Base-by-base conservation (phyloP, 2,113 vertebrate species). In the Corythaixoides concolor region DNA sequence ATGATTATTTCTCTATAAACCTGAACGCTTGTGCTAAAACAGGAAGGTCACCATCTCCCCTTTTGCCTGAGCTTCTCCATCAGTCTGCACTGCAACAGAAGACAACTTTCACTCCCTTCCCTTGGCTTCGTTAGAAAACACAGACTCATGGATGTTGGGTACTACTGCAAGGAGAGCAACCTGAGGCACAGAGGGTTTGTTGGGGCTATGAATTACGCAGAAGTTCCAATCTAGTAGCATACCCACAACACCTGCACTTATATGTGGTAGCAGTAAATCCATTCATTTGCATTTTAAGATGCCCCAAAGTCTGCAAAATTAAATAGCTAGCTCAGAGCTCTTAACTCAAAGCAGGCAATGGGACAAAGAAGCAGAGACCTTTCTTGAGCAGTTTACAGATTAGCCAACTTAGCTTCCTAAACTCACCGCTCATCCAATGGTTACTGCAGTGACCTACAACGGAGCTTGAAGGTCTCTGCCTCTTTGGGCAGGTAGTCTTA, bases 1-100 rank as follows among this genome's bases (percentile, higher is more conserved):
- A 79, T 39, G 45, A 88, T 60, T 60, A 53, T 68, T 92, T 45
- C 74, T 37, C 77, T 49, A 68, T 35, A 73, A 95, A 94, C 55
- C 80, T 47, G 24, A 89, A 78, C 0, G 1, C n/a, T 68, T 3
- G 0, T 7, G 74, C 74, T 66, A 49, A 49, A 77, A 60, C 53
- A 89, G 88, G 78, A 85, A 88, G 76, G 70, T 60, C 83, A 60
- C 28, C 60, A 85, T 20, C 58, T 80, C 41, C 41, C 30, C 52
- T 85, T 82, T 11, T 75, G 28, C 66, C 60, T 18, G 22, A 74
- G 53, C 35, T 78, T 63, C 88, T 30, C 3, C 55, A 52, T 13
- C 43, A 45, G 33, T 58, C 67, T 66, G 69, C 28, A 43, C 7
- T 0, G 4, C 50, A 11, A 37, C 32, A 35, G 17, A 17, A 17